These are phyloP conservation scores for Apolygus lucorum DNA, from an alignment of 1,140 invertebrate species.

Conservation along the genomic window DNA sequence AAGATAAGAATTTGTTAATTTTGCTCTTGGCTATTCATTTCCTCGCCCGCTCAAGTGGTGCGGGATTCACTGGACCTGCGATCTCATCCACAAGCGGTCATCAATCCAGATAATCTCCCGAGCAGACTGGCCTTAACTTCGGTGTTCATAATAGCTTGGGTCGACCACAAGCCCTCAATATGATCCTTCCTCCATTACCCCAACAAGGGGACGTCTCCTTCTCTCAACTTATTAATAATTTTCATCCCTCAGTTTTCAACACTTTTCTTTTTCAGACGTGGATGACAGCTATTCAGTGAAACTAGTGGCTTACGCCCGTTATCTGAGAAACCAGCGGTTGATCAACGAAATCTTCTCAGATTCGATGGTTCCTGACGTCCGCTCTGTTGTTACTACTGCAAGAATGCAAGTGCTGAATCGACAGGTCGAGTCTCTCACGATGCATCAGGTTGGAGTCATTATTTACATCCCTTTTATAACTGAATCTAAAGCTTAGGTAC, in stretches of 20 bases:
- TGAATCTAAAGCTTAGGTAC: no score
- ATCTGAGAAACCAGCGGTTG: conserved; percentile 84
- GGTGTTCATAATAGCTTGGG: no score
- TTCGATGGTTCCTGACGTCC: conserved; percentile 86
- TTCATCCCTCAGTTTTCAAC: neutral
- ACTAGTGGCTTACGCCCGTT: conserved; percentile 86
- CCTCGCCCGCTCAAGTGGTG: no score
- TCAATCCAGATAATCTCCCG: no score
- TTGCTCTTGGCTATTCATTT: no score
- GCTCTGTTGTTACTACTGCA: conserved; percentile 80
- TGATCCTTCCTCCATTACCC: neutral
- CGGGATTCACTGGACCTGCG: no score
- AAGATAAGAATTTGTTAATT: no score
- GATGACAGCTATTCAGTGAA: conserved; percentile 93
- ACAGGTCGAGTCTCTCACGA: conserved; percentile 91
- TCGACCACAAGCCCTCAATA: neutral
- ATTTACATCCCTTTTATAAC: no score
- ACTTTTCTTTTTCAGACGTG: conserved; percentile 54
- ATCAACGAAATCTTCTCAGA: conserved; percentile 97
- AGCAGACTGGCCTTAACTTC: no score
- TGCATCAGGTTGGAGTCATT: conserved; percentile 76
- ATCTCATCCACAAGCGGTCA: no score
- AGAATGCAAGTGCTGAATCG: conserved; percentile 85
- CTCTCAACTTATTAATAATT: no score
- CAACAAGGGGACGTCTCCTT: no score